Evolutionary conservation across 2,797 vertebrate species (phyloP), one percentile per base, ranked within the genome.

Genomic region (Alca torda): DNA sequence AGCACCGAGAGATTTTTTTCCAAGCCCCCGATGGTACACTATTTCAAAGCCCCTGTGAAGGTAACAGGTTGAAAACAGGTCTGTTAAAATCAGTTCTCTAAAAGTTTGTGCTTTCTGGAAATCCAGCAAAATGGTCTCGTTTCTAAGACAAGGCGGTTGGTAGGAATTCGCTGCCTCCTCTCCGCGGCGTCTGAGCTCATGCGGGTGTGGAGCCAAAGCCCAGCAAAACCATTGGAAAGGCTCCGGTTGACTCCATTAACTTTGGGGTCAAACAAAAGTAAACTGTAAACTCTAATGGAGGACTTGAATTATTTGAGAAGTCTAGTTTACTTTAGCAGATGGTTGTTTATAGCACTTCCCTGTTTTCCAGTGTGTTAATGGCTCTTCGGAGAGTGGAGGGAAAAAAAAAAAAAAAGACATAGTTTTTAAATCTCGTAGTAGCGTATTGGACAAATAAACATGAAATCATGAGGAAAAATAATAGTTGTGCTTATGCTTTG

Each of bases 211-310:
- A 84, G 89, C 79, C 81, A 77, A 57, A 90, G 41, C 80, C 68
- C 81, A 63, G 1, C 84, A 87, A 93, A 96, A 80, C 79, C 89
- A 70, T 6, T 91, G 90, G 69, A 87, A 91, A 67, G 51, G 76
- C 87, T 96, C 89, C 0, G 13, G 54, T 1, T 94, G 93, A 35
- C 87, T 97, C 93, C 90, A 88, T 96, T 97, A 96, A 87, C 92
- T 76, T 88, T 79, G 76, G 54, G 84, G 92, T 96, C 96, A 96
- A 84, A 63, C 23, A 69, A 94, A 96, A 97, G 92, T 95, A 95
- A 97, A 96, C 89, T 89, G 75, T 90, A 95, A 97, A 94, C 87
- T 95, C 87, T 94, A 96, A 86, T 89, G 89, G 84, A 96, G 92
- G 65, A 26, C 79, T 93, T 89, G 76, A 92, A 84, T 92, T 93